Evolutionary conservation across 2,797 vertebrate genomes (phyloP), one percentile per base, ranked within the genome.

Genomic region (Mormyrops attenuatus): DNA sequence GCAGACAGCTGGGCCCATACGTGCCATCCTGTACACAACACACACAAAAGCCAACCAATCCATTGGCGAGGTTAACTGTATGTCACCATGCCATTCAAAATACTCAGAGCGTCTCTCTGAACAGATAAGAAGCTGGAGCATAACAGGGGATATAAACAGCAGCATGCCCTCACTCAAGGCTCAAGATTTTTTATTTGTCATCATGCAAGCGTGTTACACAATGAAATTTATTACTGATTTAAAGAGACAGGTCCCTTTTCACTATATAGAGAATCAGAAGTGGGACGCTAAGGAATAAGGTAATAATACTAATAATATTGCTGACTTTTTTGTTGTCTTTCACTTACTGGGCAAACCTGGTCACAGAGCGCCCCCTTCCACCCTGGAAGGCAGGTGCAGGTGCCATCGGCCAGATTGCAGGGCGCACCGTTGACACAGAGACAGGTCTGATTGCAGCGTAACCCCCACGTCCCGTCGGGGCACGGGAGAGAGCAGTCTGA

Each of bases 381-480:
- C 80, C 98, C 98, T 0, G 96, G 92, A 0, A 93, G 92, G 60
- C 98, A 99, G 80, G 87, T 89, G 92, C 98, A 99, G n/a, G 92
- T 92, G 57, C 98, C 98, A 0, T 96, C 97, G 3, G 96, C 94
- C 5, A 97, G 95, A 90, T 95, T 94, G 41, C 98, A 99, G 87
- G 94, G 80, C 0, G 96, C 98, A 0, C 94, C 95, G 0, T 98
- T 97, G 92, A 94, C 94, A 15, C 98, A 99, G 55, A 93, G 96
- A 85, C 98, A 99, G 88, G 96, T 98, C 90, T 94, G 91, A 89
- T 98, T 99, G 93, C 98, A 99, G 88, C 96, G 93, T 0, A 95
- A 95, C 49, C 98, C 98, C 98, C 98, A 99, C 4, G 94, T 95
- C 57, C 97, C 97, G 0, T 94, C 89, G 0, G 93, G 94, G 90